A percentile compares a stretch with the other conserved stretches of the same genome.
phyloP scores from a whole-genome alignment of 2,888 invertebrate genomes.

The Tetragnatha montana region DNA sequence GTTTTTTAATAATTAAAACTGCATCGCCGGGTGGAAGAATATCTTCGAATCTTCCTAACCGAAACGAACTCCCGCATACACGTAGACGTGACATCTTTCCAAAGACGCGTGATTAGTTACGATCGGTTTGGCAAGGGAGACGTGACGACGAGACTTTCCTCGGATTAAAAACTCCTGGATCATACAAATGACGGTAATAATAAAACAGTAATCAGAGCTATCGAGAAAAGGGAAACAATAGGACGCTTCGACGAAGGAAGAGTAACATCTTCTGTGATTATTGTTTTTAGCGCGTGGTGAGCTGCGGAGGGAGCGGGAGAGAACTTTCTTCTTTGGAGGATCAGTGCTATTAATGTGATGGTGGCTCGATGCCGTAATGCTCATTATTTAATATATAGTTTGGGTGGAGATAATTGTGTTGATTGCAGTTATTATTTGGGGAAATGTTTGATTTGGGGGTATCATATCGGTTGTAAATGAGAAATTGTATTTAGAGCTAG shows the following conservation, averaged over 20 bases:
- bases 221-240: neutral
- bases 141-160: slow-evolving; percentile 13
- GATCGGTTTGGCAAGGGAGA: slow-evolving; percentile 21
- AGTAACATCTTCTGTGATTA: neutral
- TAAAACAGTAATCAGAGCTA: slow-evolving; percentile 26
- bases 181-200: slow-evolving; percentile 20
- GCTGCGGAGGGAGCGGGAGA: neutral
- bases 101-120: slow-evolving; percentile 34
- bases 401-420: too few species aligned
- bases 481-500: too few species aligned
- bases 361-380: too few species aligned
- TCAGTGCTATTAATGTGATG: too few species aligned
- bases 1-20: too few species aligned
- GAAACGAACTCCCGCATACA: neutral
- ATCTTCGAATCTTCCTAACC: too few species aligned
- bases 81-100: neutral
- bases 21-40: too few species aligned
- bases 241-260: neutral
- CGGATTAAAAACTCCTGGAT: neutral
- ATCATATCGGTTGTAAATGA: too few species aligned
- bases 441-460: too few species aligned
- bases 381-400: too few species aligned
- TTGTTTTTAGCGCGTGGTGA: neutral
- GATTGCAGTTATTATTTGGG: too few species aligned
- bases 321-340: neutral